Base-by-base conservation (phyloP, 2,888 invertebrate genomes). In the Drosophila percnosoma region DNA sequence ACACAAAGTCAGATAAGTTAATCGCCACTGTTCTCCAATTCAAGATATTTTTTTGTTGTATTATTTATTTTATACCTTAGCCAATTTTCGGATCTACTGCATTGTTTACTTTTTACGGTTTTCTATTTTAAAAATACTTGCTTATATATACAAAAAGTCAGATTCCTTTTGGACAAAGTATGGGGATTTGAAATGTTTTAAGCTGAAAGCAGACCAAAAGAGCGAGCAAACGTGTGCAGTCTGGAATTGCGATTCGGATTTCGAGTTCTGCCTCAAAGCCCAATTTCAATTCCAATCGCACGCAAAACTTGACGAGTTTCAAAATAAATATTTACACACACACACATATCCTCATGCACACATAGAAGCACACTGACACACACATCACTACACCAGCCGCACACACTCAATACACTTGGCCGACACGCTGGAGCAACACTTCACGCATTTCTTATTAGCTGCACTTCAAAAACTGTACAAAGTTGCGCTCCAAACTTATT, bases 381-480 rank as follows among this genome's bases (percentile, higher is more conserved):
- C 27, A 27, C 48, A 34, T 33, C 45, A 27, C 21, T 21, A 42
- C 11, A 42, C 42, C 45, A 45, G 21, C 24, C 45, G 24, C 45
- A 45, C 45, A 72, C 61, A 67, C 42, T 51, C 59, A 60, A 63
- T 51, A 76, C 69, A 82, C 75, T 70, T 64, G 58, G 54, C 48
- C 77, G 38, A 68, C 78, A 65, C 73, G 58, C 63, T 57, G 68
- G 24, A 49, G 78, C 68, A 84, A 84, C 85, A 87, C 84, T 82
- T 77, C 73, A 89, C 89, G 89, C 89, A 85, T 85, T 89, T 84
- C 82, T 82, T 87, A 85, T 85, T 82, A 84, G 84, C 87, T 68
- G 81, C 79, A 76, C 70, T 81, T 78, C 55, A 68, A 69, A 82
- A 73, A 68, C 75, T 73, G 70, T 51, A 58, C 58, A 82, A 76